Conservation (phyloP, 1,140 invertebrate species). For the Drosophila insularis region DNA sequence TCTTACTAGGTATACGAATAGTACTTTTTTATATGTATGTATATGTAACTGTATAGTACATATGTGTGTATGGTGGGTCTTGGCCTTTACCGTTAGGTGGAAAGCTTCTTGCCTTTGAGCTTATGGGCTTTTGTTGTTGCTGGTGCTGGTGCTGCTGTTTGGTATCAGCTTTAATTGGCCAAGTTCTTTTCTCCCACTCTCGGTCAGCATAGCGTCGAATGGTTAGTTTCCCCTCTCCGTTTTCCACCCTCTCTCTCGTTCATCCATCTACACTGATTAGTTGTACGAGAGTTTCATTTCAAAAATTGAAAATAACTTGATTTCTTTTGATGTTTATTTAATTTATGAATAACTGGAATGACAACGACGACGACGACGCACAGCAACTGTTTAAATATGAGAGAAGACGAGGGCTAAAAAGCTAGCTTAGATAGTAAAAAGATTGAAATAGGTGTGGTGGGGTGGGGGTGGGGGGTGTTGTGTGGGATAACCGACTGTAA, state of each 20-base stretch:
- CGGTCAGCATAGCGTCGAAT: neutral
- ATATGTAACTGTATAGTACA: too few species aligned
- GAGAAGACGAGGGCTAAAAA: too few species aligned
- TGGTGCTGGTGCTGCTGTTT: constrained; percentile 2
- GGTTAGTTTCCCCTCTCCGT: neutral
- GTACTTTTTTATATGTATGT: neutral
- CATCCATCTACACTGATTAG: neutral
- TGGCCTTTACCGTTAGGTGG: constrained; percentile 22
- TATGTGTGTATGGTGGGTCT: neutral
- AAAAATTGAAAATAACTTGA: constrained; percentile 69
- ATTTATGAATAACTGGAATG: constrained; percentile 33
- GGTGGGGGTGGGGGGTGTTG: too few species aligned
- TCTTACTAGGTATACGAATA: neutral
- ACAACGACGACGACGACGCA: too few species aligned
- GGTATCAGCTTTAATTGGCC: constrained; percentile 4
- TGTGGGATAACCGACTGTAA: too few species aligned
- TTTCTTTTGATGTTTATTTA: constrained; percentile 54
- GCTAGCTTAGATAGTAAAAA: too few species aligned
- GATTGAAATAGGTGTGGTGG: too few species aligned
- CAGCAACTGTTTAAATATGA: too few species aligned
- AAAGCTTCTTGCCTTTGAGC: constrained; percentile 7
- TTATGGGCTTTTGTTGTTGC: neutral
- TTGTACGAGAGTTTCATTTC: constrained; percentile 20
- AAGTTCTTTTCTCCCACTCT: constrained; percentile 13
- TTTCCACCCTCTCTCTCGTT: neutral